Percentiles rank a stretch among this genome's conserved stretches.
phyloP scores from a whole-genome alignment of 1,140 invertebrate species.

The Heliconius himera region DNA sequence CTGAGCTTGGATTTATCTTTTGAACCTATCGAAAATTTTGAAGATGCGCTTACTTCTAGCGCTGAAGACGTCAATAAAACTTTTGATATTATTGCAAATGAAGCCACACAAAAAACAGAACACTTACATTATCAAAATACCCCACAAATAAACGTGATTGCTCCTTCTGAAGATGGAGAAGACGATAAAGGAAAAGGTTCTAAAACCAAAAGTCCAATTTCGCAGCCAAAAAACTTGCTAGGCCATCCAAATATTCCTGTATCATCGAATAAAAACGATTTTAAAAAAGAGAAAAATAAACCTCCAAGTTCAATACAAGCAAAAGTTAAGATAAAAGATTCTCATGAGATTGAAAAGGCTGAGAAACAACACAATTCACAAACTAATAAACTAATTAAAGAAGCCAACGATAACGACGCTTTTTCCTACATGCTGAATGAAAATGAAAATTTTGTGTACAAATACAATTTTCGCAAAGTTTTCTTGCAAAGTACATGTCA shows the following conservation, averaged over 20 bases:
- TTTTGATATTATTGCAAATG: conserved; percentile 72
- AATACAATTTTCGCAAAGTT: conserved; percentile 79
- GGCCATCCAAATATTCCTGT: conserved; percentile 80
- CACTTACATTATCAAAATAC: conserved; percentile 43
- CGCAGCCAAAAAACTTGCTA: conserved; percentile 82
- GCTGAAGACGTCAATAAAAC: conserved; percentile 71
- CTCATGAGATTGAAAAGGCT: conserved; percentile 55
- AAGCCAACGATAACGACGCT: conserved; percentile 49
- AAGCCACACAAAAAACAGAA: conserved; percentile 51
- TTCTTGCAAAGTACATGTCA: conserved; percentile 74
- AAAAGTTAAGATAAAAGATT: conserved; percentile 75
- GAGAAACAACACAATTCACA: conserved; percentile 62
- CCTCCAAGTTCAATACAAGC: conserved; percentile 62
- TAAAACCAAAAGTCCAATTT: conserved; percentile 57
- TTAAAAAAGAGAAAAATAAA: conserved; percentile 81
- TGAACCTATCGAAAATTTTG: conserved; percentile 74
- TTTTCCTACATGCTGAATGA: conserved; percentile 56
- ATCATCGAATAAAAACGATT: conserved; percentile 80
- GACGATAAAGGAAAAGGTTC: conserved; percentile 40
- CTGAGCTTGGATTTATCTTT: conserved; percentile 34
- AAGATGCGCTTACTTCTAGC: conserved; percentile 73
- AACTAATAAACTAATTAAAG: conserved; percentile 51
- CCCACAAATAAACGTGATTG: conserved; percentile 68
- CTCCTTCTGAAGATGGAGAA: conserved; percentile 58
- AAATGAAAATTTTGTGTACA: conserved; percentile 76